Evolutionary conservation across 1,140 invertebrate species (phyloP), one percentile per base, ranked within the genome.

Genomic region (Bombus superbus): DNA sequence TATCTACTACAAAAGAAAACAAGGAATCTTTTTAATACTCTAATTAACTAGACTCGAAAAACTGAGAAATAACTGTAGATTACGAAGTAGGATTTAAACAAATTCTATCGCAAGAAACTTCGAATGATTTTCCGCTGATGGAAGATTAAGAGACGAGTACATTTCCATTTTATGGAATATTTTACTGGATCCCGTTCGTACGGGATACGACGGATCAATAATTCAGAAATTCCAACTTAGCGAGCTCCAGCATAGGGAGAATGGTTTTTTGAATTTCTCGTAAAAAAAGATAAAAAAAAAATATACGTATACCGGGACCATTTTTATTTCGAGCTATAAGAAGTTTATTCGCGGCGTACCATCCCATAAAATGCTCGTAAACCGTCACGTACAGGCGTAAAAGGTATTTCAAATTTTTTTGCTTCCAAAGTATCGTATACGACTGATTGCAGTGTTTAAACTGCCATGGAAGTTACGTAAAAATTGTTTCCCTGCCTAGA

Each of bases 81-180:
- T 3, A 8, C 0, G 22, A 25, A 38, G 32, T 9, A 28, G 1
- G 25, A 22, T 76, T 76, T 18, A 68, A 68, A 68, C n/a, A 35
- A 76, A n/a, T 62, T 42, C 15, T n/a, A 25, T 0, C 15, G 28
- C 10, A 13, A 8, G 15, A 42, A 40, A 64, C 28, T 78, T 66
- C 40, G 64, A 78, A 78, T 64, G 28, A 78, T 78, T 42, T 66
- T 64, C 42, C 47, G 18, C 28, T 38, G 75, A 78, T 64, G 75
- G 59, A 35, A 78, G 82, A 83, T 83, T 78, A 83, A 83, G 66
- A 83, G 74, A 66, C 47, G 74, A 78, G 66, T 66, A 69, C 59
- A 78, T 83, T 71, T 83, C 44, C 82, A 78, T 78, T 78, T 83
- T 78, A 83, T 83, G 74, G 74, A 78, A 77, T 83, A 57, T 78